Conservation (phyloP, 2,113 vertebrate species). For the Heloderma charlesbogerti region DNA sequence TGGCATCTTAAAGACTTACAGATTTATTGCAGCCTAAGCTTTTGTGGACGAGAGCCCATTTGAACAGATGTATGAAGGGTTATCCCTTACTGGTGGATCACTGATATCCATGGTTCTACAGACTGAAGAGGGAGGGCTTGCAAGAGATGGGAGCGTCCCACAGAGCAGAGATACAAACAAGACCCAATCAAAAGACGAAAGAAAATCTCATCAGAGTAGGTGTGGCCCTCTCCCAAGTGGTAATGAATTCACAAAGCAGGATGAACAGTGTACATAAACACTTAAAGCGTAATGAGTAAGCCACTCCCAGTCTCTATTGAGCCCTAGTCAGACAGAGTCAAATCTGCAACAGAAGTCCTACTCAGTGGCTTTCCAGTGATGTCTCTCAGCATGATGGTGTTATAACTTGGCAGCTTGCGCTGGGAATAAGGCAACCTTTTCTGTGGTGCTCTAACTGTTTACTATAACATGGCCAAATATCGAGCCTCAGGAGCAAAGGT, state of each 20-base stretch:
- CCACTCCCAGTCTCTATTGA: background rate
- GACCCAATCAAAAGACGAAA: background rate
- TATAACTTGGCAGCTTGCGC: background rate
- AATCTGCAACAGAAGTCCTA: background rate
- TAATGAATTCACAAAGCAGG: background rate
- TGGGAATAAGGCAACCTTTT: background rate
- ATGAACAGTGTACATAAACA: background rate
- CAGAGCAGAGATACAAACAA: background rate
- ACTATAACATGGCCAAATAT: background rate
- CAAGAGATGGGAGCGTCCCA: background rate
- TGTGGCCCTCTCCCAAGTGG: background rate
- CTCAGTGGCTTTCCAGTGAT: too few relatives aligned
- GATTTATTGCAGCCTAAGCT: too few relatives aligned
- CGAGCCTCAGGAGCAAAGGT: background rate
- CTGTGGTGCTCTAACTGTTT: background rate
- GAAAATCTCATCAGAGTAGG: background rate
- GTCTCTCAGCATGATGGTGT: background rate
- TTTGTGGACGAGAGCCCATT: too few relatives aligned
- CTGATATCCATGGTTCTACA: background rate
- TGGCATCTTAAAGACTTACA: too few relatives aligned
- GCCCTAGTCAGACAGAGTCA: background rate
- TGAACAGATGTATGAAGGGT: too few relatives aligned
- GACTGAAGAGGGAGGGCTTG: background rate
- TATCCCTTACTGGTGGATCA: background rate
- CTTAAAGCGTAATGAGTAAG: background rate